Base-by-base conservation (phyloP, 2,888 invertebrate species). In the Cataglyphis altisquamis region DNA sequence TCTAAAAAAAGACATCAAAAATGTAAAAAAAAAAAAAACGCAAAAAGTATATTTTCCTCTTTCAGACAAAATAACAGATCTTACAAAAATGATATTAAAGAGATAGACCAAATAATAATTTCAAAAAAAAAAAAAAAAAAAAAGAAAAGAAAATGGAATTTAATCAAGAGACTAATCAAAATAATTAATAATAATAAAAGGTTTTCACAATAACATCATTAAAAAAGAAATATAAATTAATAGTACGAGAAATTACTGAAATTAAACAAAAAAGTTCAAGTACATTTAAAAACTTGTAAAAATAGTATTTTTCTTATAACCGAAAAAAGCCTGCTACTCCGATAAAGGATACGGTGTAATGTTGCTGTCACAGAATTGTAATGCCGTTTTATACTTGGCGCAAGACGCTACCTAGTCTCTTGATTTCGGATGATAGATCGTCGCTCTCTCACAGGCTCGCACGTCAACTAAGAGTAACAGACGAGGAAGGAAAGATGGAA, bases 371-470 rank as follows among this genome's bases (percentile, higher is more conserved):
- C 48, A 2, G n/a, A 52, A 52, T 52, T 18, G 48, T 52, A 52
- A n/a, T 52, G n/a, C 48, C n/a, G 48, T 52, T 52, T 52, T 52
- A 48, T 48, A 52, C n/a, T 52, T 52, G 48, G n/a, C n/a, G 48
- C 48, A n/a, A 48, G 18, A 48, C 48, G 48, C 48, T 52, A 52
- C 48, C n/a, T 52, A 52, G 48, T 52, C 48, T 52, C 48, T 52
- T 52, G 48, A 52, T 52, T 52, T 92, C 87, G 74, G 84, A 72
- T 91, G 90, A 92, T 91, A 89, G 90, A 92, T 92, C 87, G 88
- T 82, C 78, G 78, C 73, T 45, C 73, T 45, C 81, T 45, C 81
- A 48, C 68, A 67, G 48, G 64, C 60, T 75, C 64, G 72, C 45
- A 80, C 78, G 72, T 80, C 60, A 60, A 75, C 36, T 25, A 75